These are phyloP conservation scores for Diadegma fenestrale DNA, from an alignment of 2,888 invertebrate genomes.

Conservation along the genomic window DNA sequence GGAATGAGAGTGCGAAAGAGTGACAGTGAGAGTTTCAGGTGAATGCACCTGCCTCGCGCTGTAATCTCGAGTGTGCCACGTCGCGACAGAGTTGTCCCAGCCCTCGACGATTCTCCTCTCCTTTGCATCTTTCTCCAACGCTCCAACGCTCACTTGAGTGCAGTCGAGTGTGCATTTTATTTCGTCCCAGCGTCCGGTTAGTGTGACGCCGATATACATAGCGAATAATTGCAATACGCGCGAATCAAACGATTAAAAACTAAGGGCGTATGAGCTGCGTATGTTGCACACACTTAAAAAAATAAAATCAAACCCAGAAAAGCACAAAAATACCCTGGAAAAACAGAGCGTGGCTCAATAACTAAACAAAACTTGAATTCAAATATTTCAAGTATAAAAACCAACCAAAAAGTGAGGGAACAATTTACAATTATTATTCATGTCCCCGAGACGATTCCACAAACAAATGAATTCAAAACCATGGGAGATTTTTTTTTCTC, in stretches of 20 bases:
- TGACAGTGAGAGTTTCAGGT: conserved; percentile 46
- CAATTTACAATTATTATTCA: too few species aligned
- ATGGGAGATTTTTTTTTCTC: too few species aligned
- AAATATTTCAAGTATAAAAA: too few species aligned
- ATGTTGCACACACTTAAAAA: background rate
- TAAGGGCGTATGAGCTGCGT: background rate
- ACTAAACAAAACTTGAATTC: too few species aligned
- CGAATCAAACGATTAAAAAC: background rate
- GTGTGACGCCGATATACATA: background rate
- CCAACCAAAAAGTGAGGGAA: too few species aligned
- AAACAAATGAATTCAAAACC: too few species aligned
- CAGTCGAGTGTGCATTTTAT: conserved; percentile 28
- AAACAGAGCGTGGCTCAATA: background rate
- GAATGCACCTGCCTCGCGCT: conserved; percentile 45
- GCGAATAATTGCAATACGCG: background rate
- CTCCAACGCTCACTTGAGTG: conserved; percentile 8
- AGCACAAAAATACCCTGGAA: background rate
- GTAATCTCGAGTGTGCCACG: conserved; percentile 42
- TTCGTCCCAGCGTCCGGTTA: conserved; percentile 14
- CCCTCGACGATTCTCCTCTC: conserved; percentile 16
- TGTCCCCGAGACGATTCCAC: too few species aligned
- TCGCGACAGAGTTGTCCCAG: conserved; percentile 12
- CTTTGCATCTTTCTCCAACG: conserved; percentile 14
- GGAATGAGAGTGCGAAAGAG: conserved; percentile 13
- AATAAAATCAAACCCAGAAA: background rate